phyloP scores from a whole-genome alignment of 2,797 vertebrate genomes.

The Pelodytes ibericus region DNA sequence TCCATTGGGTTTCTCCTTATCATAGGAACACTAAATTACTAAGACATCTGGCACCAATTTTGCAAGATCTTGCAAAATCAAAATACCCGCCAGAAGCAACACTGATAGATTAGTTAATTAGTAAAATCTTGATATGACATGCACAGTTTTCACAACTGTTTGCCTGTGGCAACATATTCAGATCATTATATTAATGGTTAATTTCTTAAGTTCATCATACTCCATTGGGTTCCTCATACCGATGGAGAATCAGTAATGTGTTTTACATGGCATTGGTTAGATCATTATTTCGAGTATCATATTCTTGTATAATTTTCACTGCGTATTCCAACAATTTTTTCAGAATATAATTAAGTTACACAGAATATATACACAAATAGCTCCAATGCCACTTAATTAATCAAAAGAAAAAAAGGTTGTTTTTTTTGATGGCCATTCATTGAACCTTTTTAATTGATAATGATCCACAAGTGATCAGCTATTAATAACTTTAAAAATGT shows the following conservation, averaged over 20 bases:
- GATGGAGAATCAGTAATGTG: slow-evolving; percentile 25
- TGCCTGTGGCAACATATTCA: slow-evolving; percentile 35
- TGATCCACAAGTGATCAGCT: too few species aligned
- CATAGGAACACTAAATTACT: slow-evolving; percentile 10
- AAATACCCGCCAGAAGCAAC: slow-evolving; percentile 36
- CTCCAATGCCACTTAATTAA: too few species aligned
- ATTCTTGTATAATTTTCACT: slow-evolving; percentile 6
- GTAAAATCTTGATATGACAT: slow-evolving; percentile 44
- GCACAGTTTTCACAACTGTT: slow-evolving; percentile 23
- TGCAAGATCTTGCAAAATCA: slow-evolving; percentile 28
- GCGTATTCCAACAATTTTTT: too few species aligned
- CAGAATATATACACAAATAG: too few species aligned
- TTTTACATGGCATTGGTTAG: slow-evolving; percentile 28
- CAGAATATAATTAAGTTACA: too few species aligned
- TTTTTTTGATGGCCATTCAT: too few species aligned
- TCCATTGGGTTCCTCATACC: slow-evolving; percentile 29
- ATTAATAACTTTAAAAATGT: too few species aligned
- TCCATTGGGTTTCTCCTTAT: not conserved
- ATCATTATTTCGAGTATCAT: slow-evolving; percentile 35
- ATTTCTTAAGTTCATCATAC: slow-evolving; percentile 34
- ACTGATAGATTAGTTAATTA: slow-evolving; percentile 50
- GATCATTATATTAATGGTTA: slow-evolving; percentile 51
- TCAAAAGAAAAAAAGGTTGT: too few species aligned
- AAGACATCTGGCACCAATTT: slow-evolving; percentile 41
- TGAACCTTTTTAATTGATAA: too few species aligned